Base-by-base conservation (phyloP, 30 jellyfish, hydroid and myxozoan genomes). In the Thelohanellus kitauei region DNA sequence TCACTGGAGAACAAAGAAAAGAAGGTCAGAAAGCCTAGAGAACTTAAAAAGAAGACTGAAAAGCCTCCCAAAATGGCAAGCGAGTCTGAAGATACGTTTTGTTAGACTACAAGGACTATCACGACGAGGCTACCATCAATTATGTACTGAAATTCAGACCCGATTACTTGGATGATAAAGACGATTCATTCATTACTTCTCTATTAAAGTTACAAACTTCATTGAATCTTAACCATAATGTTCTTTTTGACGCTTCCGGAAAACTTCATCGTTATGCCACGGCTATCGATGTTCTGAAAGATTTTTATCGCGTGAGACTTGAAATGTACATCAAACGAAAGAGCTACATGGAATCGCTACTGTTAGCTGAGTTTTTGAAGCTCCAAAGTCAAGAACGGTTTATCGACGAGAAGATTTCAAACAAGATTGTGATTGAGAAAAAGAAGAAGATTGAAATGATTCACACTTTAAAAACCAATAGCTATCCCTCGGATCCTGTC, bases 331-430 rank as follows among this genome's bases (percentile, higher is more conserved):
- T 52, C n/a, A 85, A 80, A 39, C 39, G 87, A 42, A 65, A 53
- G 54, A 38, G 59, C 8, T 80, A 49, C 44, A 33, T 61, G 42
- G 38, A 51, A 35, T 88, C 85, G 2, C 51, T 50, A 64, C 61
- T 62, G 0, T 75, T 51, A 34, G 97, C 97, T 5, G 88, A 80
- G 40, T 60, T 69, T 1, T 18, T 57, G 10, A 57, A 53, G 33
- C 51, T 80, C 29, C 78, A 80, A 33, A 80, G 58, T 31, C 97
- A 80, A 47, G 97, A 88, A 0, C 40, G 97, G 19, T 80, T 80
- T 42, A 80, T 80, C 20, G 24, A 63, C 41, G 97, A 62, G 23
- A 80, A 62, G 67, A 80, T 80, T 30, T 85, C 64, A 12, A 85
- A 83, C 5, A 48, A 57, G 29, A 32, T 80, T 40, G 34, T 60